Evolutionary conservation across 1,140 invertebrate genomes (phyloP), one percentile per base, ranked within the genome.

Genomic region (Temnothorax longispinosus): DNA sequence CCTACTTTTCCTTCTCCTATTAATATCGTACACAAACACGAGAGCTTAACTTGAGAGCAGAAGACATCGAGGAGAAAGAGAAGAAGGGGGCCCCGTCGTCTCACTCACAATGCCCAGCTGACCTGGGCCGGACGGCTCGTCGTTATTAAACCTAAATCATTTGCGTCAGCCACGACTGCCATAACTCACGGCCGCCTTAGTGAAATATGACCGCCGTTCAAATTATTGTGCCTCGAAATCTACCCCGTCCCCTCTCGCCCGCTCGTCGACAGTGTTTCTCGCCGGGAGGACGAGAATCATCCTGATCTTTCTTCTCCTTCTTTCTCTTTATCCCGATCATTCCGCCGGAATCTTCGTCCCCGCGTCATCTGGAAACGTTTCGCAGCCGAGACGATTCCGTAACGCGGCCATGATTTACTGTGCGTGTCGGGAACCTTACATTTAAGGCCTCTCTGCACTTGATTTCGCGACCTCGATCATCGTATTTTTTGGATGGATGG

Each of bases 91-190:
- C 87, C 88, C 81, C 74, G 54, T 85, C 87, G 65, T 89, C 87
- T 77, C 80, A 88, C 80, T 78, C 87, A 93, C 93, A 94, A 94
- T 93, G 92, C 87, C 91, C 92, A 87, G 92, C 93, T 93, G 93
- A 94, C 93, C 94, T 91, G 93, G 89, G 80, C 87, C 74, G 47
- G 81, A 85, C 88, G 90, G 87, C 71, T 89, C 90, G 90, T 92
- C 94, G 91, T 94, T 95, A 95, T 95, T 95, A 94, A 95, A 95
- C 93, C 94, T 95, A 94, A 95, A 95, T 95, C 94, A 94, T 94
- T 95, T 91, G 92, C 93, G 94, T 95, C 93, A 91, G 89, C 90
- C 89, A 69, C 87, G 90, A 85, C 90, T 90, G 93, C 93, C 92
- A 95, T 95, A 95, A 95, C 91, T 94, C 94, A 94, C 91, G 84